Base-by-base conservation (phyloP, 2,797 vertebrate genomes). In the Urocyon cinereoargenteus region DNA sequence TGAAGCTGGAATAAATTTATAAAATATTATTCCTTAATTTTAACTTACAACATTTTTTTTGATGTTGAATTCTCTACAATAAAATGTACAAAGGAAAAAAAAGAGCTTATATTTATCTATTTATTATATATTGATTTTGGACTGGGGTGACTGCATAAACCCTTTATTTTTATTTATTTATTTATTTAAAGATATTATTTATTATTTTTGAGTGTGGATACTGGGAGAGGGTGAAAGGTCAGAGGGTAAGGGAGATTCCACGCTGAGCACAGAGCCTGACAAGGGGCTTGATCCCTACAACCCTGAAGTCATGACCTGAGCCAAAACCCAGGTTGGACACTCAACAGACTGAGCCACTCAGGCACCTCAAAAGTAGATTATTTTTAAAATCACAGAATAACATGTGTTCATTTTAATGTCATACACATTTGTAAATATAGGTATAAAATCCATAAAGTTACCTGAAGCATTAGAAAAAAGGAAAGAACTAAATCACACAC, bases 21-120 rank as follows among this genome's bases (percentile, higher is more conserved):
- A 57, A 53, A 31, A 40, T 70, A 77, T 72, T 93, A 68, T 83
- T 93, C 24, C 19, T 83, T 73, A 90, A 66, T 31, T 84, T 91
- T 88, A 93, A 55, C 64, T 72, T 51, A 40, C n/a, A 79, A 36
- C 6, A 26, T 55, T 68, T 91, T 61, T 49, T 45, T 40, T 45
- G 40, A 45, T 85, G 16, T 5, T 85, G 75, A 96, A 88, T 57
- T 73, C 22, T 5, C 31, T 13, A 66, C 31, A 92, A 59, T 92
- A 31, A 94, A 70, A 87, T 59, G 28, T 59, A 9, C 78, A 87
- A 97, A 95, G 12, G 8, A 90, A 72, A 66, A 78, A 86, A 72
- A 78, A 14, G 19, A 73, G 36, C 22, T 24, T 15, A 28, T 28
- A 75, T 49, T 4, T 66, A 66, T 66, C 15, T n/a, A 18, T 66